These are phyloP conservation scores for Thalassophryne amazonica DNA, from an alignment of 2,797 vertebrate species.

Conservation along the genomic window DNA sequence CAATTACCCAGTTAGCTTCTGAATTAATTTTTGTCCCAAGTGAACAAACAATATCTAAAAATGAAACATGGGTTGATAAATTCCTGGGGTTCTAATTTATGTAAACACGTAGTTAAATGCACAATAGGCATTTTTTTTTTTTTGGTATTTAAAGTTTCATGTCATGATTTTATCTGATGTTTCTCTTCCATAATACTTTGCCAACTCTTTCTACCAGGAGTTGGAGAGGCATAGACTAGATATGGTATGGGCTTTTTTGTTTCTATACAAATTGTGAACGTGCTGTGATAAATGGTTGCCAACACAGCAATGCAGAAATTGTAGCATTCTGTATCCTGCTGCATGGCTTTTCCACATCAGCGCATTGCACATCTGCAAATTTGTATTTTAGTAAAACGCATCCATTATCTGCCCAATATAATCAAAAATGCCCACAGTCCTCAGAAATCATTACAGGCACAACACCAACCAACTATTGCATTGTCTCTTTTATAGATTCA, in stretches of 20 bases:
- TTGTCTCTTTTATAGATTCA: slow-evolving; percentile 24
- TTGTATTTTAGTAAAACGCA: slow-evolving; percentile 59
- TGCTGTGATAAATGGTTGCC: slow-evolving; percentile 91
- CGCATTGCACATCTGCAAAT: slow-evolving; percentile 86
- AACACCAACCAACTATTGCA: slow-evolving; percentile 9
- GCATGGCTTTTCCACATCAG: slow-evolving; percentile 92
- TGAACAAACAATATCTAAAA: no score
- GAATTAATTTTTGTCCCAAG: no score
- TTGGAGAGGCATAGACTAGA: slow-evolving; percentile 99
- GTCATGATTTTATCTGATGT: no score
- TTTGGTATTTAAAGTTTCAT: slow-evolving; percentile 48
- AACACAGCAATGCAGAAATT: slow-evolving; percentile 87
- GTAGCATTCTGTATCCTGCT: slow-evolving; percentile 86
- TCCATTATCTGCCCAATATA: slow-evolving; percentile 13
- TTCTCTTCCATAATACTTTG: slow-evolving; percentile 91
- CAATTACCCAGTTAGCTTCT: no score
- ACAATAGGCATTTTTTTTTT: background rate
- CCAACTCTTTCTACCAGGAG: slow-evolving; percentile 98
- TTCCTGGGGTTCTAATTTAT: no score
- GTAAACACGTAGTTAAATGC: no score
- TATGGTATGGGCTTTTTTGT: slow-evolving; percentile 99
- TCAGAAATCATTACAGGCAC: slow-evolving; percentile 15
- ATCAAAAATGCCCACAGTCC: slow-evolving; percentile 6
- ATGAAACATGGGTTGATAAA: no score
- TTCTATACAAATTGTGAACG: slow-evolving; percentile 93